Conservation (phyloP, 2,888 invertebrate species). For the Andrena dorsata region DNA sequence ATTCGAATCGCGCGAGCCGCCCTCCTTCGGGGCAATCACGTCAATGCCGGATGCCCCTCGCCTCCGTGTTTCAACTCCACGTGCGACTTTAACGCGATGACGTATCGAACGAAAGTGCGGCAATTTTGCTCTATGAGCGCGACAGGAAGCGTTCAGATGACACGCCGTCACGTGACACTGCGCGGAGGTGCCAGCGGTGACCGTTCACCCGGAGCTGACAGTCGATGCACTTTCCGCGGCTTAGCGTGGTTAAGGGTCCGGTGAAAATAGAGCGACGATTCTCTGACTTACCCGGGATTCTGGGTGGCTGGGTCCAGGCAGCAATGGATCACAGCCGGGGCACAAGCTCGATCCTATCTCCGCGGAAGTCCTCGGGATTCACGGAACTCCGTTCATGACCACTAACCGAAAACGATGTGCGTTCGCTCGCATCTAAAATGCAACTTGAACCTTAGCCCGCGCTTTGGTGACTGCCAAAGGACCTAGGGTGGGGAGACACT, state of each 20-base stretch:
- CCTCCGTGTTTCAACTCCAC: conserved; percentile 49
- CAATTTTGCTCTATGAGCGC: neutral
- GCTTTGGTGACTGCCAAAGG: conserved; percentile 75
- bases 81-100: conserved; percentile 31
- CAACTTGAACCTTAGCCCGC: conserved; percentile 84
- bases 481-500: conserved; percentile 56
- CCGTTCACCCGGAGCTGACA: neutral
- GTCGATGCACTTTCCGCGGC: neutral
- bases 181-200: neutral
- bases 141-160: neutral
- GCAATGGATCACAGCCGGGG: conserved; percentile 29
- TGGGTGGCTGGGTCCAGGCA: conserved; percentile 23
- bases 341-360: conserved; percentile 36
- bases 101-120: conserved; percentile 13
- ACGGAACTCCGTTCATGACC: conserved; percentile 64
- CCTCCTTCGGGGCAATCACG: conserved; percentile 43
- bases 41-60: conserved; percentile 40
- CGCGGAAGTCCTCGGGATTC: conserved; percentile 44
- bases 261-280: too few species aligned
- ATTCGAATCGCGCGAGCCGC: conserved; percentile 32
- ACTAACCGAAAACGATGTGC: conserved; percentile 80
- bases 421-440: conserved; percentile 84
- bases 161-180: neutral
- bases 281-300: conserved; percentile 41
- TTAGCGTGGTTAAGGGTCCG: neutral